Base-by-base conservation (phyloP, 2,888 invertebrate species). In the Cephus runcator region DNA sequence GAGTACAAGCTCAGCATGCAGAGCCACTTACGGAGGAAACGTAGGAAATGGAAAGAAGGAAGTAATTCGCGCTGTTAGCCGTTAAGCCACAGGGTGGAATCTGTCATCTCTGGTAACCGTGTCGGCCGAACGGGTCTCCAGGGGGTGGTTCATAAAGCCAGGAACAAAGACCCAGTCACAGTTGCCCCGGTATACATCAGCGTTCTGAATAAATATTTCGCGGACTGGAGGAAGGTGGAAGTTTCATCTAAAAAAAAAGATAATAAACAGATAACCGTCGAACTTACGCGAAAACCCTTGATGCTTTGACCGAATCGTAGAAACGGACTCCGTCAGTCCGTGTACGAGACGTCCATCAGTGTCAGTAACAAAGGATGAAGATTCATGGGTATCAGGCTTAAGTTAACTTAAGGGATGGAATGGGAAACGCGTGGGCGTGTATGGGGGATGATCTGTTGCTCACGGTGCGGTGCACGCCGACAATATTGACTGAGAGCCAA, bases 401-500 rank as follows among this genome's bases (percentile, higher is more conserved):
- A 56, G 56, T 56, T 56, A 56, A 56, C 23, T 56, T 23, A 23
- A 56, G 56, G 23, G 56, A 56, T 56, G 56, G 56, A 34, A 34
- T 85, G 84, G 83, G 82, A 81, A 80, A 75, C 79, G 79, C 73
- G 69, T 79, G 81, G 81, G 78, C 79, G 76, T 81, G 82, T 82
- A 76, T 79, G 77, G 79, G 84, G 81, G 69, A 84, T 89, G 88
- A 90, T 90, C 89, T 88, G 90, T 90, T 89, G 90, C 88, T 88
- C 85, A 86, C 85, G 85, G 83, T 82, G 84, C 84, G 83, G 69
- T 85, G 85, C 85, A 83, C 86, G 87, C 83, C 83, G 85, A 88
- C 88, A 89, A 90, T 89, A 90, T 89, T 89, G 90, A 89, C 88
- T 86, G 84, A 81, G 84, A 83, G 87, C 87, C 86, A 86, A 89